Conservation (phyloP, 2,113 vertebrate species). For the Vireo altiloquus region DNA sequence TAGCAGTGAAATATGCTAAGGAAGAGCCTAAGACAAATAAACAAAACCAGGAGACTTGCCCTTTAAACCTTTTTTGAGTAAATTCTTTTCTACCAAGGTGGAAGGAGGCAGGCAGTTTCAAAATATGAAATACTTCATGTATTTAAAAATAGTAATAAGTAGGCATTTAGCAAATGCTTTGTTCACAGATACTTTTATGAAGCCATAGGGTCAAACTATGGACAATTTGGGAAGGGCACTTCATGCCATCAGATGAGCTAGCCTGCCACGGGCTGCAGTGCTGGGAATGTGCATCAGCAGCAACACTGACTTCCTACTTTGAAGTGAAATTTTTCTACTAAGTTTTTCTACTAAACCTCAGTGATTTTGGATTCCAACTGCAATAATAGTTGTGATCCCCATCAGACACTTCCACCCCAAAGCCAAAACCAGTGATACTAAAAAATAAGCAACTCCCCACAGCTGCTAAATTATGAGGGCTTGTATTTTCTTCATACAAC, state of each 20-base stretch:
- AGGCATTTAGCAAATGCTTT: neutral
- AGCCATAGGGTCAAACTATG: neutral
- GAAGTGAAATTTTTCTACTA: neutral
- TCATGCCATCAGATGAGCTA: neutral
- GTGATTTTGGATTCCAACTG: neutral
- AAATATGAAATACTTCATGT: neutral
- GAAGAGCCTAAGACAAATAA: neutral
- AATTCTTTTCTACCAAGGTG: neutral
- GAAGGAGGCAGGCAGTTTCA: neutral
- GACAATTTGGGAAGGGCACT: neutral
- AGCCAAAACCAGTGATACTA: neutral
- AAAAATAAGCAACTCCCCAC: neutral
- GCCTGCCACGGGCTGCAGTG: fast-evolving
- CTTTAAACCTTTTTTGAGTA: neutral
- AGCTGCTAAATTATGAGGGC: neutral
- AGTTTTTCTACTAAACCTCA: neutral
- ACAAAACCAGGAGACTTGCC: neutral
- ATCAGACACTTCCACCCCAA: neutral
- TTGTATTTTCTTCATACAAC: neutral
- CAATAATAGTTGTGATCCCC: neutral
- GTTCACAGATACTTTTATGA: neutral
- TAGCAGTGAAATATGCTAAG: neutral
- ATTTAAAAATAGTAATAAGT: neutral
- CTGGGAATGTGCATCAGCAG: neutral
- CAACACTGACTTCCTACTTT: neutral